Base-by-base conservation (phyloP, 2,888 invertebrate species). In the Eustalomyia histrio region DNA sequence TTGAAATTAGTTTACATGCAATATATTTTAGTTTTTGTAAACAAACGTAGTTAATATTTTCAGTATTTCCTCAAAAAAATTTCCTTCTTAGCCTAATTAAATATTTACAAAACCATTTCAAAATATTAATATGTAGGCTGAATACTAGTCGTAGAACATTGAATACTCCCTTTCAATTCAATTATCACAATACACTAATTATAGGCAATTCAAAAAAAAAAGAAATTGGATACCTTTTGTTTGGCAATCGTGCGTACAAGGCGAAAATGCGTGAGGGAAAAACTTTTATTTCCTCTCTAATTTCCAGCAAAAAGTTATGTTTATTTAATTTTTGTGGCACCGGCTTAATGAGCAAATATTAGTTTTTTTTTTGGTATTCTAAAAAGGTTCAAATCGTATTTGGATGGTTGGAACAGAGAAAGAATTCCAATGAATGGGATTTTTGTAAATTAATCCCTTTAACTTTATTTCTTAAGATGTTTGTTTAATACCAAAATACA, bases 321-420 rank as follows among this genome's bases (percentile, higher is more conserved):
- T 73, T 73, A 68, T 73, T 68, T 79, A 79, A 79, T 79, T 79
- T 79, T 52, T 79, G 72, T 72, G 67, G 78, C 72, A 52, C 61
- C 72, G 29, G 29, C 67, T 73, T 79, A 79, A 79, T 79, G 72
- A 79, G 21, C 72, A 79, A 79, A 79, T 79, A 73, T 67, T 73
- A 47, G 55, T 68, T 67, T 79, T 6, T 29, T 29, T 29, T 3
- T 50, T 55, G 50, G 7, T 1, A 7, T 24, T 9, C 16, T 50
- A 21, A 21, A 71, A 63, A 55, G 14, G 17, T 67, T 55, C 16
- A 50, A 72, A 67, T 61, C 50, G 67, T 55, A 61, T 33, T 53
- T 16, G 16, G 29, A 14, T 14, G 39, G n/a, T 29, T 29, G 8
- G 21, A 12, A 24, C 16, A 21, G 6, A 7, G 1, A 35, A n/a